A percentile compares a stretch with the other conserved stretches of the same genome.
These are phyloP conservation scores for Physeter macrocephalus DNA, from an alignment of 2,113 vertebrate genomes.

Conservation along the genomic window DNA sequence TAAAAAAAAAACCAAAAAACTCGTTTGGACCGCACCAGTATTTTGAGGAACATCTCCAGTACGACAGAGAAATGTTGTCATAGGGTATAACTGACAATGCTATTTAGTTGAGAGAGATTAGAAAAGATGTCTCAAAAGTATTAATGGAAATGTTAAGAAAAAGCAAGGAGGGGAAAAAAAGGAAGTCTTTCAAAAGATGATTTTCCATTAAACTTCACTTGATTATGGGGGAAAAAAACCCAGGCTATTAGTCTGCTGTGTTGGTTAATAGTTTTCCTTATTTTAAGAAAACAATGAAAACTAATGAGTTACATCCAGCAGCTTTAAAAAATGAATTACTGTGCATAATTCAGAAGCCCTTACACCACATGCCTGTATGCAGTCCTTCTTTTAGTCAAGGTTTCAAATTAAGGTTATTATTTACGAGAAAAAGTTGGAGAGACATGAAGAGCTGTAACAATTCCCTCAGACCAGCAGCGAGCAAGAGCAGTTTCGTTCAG, in stretches of 20 bases:
- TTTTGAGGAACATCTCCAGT: not conserved
- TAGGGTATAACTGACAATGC: not conserved
- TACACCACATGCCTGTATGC: slow-evolving; percentile 28
- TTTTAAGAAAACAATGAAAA: slow-evolving; percentile 68
- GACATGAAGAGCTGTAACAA: slow-evolving; percentile 56
- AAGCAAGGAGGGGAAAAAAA: not conserved
- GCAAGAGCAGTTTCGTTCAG: not conserved
- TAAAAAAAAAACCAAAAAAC: not conserved
- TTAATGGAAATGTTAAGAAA: slow-evolving; percentile 59
- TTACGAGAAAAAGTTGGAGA: slow-evolving; percentile 68
- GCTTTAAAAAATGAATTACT: slow-evolving; percentile 72
- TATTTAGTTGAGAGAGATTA: not conserved
- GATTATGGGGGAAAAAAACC: not conserved
- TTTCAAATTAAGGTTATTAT: slow-evolving; percentile 74
- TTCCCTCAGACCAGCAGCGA: slow-evolving; percentile 26
- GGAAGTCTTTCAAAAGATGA: slow-evolving; percentile 33
- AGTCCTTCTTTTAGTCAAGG: slow-evolving; percentile 56
- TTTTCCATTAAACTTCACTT: slow-evolving; percentile 47
- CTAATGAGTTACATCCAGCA: slow-evolving; percentile 73
- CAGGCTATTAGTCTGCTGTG: slow-evolving; percentile 47
- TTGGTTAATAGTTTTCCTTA: slow-evolving; percentile 63
- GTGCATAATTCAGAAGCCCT: slow-evolving; percentile 55
- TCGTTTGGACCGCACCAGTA: not conserved
- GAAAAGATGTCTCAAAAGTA: slow-evolving; percentile 23
- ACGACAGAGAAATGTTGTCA: not conserved